A percentile compares a stretch with the other conserved stretches of the same genome.
These are phyloP conservation scores for Lamellibrachia luymesi DNA, from an alignment of 1,140 invertebrate genomes.

Conservation along the genomic window DNA sequence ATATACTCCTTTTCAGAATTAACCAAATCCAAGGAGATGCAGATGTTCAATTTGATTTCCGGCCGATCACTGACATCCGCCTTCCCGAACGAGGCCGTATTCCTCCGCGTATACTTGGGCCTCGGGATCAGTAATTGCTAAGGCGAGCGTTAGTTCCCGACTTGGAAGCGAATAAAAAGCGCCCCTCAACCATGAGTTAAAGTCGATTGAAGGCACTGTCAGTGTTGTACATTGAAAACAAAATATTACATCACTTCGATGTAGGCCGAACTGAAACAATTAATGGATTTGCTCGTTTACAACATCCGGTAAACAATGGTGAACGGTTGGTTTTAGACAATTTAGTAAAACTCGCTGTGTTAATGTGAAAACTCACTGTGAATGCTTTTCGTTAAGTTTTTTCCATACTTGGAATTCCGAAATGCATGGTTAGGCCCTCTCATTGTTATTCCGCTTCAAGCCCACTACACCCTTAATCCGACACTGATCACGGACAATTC, in stretches of 20 bases:
- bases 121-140: not conserved
- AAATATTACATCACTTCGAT: not conserved
- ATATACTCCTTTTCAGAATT: too few species aligned
- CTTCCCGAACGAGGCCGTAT: too few species aligned
- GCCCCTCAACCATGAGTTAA: not conserved
- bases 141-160: not conserved
- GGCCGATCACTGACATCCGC: too few species aligned
- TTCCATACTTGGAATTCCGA: not conserved
- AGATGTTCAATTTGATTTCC: not conserved
- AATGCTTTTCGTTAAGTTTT: not conserved
- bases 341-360: not conserved
- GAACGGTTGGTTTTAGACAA: not conserved
- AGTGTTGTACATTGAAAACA: not conserved
- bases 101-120: too few species aligned
- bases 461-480: not conserved
- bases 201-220: not conserved
- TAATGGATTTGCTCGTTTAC: not conserved
- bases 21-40: not conserved
- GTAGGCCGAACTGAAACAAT: not conserved
- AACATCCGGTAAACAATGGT: not conserved
- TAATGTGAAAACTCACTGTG: not conserved
- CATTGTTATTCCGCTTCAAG: not conserved
- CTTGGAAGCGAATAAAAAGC: not conserved
- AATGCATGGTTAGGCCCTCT: not conserved
- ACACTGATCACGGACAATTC: not conserved